These are phyloP conservation scores for Littorina saxatilis DNA, from an alignment of 1,140 invertebrate genomes.

Conservation along the genomic window DNA sequence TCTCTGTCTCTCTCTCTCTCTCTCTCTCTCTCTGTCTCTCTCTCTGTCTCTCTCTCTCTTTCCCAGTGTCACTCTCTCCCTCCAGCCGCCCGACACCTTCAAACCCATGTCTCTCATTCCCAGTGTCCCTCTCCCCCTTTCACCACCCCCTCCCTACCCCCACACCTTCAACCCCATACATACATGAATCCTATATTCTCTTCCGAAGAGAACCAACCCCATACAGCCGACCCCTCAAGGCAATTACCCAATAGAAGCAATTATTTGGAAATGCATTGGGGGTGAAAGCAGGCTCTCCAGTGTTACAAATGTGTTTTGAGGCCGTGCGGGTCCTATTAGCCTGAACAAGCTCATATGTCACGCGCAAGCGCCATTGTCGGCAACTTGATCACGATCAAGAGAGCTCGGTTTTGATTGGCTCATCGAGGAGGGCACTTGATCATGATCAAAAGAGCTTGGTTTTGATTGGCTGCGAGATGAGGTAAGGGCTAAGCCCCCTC, in stretches of 20 bases:
- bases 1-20: not conserved
- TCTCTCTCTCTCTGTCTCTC: not conserved
- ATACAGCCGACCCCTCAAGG: not conserved
- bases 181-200: not conserved
- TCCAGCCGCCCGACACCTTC: too few relatives aligned
- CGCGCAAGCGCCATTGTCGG: constrained; percentile 2
- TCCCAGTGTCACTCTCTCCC: too few relatives aligned
- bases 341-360: constrained; percentile 28
- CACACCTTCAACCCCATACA: too few relatives aligned
- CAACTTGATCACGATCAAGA: constrained; percentile 25
- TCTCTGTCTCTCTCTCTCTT: too few relatives aligned
- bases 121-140: not conserved
- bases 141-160: not conserved
- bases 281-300: constrained; percentile 24
- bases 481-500: constrained; percentile 5
- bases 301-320: constrained; percentile 30
- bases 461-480: constrained; percentile 12
- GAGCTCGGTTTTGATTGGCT: constrained; percentile 30
- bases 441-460: constrained; percentile 33
- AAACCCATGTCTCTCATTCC: not conserved
- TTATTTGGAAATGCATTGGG: constrained; percentile 18
- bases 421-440: constrained; percentile 29
- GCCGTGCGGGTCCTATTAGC: constrained; percentile 18
- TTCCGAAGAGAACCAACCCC: not conserved
- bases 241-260: constrained; percentile 2